Conservation (phyloP, 2,113 vertebrate species). For the Tretioscincus oriximinensis region DNA sequence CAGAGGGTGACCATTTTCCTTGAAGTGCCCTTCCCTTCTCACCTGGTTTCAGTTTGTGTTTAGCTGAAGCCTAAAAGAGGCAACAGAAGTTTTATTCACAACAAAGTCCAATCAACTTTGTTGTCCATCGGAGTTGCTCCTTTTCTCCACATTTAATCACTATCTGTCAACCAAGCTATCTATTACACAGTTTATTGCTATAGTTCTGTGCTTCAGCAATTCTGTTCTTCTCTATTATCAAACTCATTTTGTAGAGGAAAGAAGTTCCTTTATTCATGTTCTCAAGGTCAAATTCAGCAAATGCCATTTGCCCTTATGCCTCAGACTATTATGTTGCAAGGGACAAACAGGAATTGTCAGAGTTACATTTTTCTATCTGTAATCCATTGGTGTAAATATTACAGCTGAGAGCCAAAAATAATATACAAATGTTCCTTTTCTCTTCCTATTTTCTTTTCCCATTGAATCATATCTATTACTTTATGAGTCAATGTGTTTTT, state of each 20-base stretch:
- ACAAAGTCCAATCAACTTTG: not conserved
- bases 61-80: too few relatives aligned
- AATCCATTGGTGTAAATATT: not conserved
- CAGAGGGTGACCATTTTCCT: too few relatives aligned
- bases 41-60: too few relatives aligned
- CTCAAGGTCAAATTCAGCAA: constrained; percentile 17
- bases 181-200: not conserved
- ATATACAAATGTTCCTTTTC: not conserved
- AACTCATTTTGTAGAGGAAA: constrained; percentile 8
- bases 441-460: not conserved
- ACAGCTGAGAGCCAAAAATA: not conserved
- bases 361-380: not conserved
- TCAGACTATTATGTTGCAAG: not conserved
- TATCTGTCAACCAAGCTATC: not conserved
- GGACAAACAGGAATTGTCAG: not conserved
- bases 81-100: not conserved
- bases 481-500: not conserved
- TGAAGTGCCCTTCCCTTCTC: too few relatives aligned
- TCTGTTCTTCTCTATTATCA: not conserved
- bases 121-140: not conserved
- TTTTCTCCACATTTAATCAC: not conserved
- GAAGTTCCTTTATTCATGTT: not conserved
- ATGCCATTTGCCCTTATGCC: not conserved
- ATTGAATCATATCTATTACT: not conserved
- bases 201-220: constrained; percentile 9